Evolutionary conservation across 2,797 vertebrate genomes (phyloP).

Genomic region (Silurus lanzhouensis): DNA sequence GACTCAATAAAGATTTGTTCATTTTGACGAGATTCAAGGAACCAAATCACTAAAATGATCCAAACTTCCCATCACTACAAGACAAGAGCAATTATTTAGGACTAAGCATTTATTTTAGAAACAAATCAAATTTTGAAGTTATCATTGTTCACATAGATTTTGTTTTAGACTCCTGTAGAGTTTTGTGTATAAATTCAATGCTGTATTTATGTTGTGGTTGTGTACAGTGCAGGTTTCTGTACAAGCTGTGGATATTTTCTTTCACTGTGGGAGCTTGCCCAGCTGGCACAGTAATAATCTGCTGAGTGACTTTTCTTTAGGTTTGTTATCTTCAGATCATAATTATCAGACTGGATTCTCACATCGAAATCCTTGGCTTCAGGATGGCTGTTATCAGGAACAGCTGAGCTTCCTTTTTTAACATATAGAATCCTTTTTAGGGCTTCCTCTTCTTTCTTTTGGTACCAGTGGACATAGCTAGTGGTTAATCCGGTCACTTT

Average conservation of each 20-base stretch:
- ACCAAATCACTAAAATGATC: too few relatives aligned
- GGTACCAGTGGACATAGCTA: constrained; percentile 52
- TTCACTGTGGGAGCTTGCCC: constrained; percentile 25
- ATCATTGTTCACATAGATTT: neutral
- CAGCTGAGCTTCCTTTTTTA: neutral
- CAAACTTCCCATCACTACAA: too few relatives aligned
- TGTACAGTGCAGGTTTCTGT: constrained; percentile 15
- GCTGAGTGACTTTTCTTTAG: constrained; percentile 31
- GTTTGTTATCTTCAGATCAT: constrained; percentile 35
- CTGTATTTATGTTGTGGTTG: neutral
- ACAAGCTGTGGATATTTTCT: neutral
- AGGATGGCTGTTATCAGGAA: neutral
- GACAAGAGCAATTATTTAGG: too few relatives aligned
- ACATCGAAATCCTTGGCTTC: constrained; percentile 10
- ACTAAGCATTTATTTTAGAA: too few relatives aligned
- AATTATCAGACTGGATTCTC: neutral
- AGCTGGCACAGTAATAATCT: constrained; percentile 55
- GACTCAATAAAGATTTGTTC: too few relatives aligned
- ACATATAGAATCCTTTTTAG: constrained; percentile 42
- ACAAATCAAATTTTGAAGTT: too few relatives aligned
- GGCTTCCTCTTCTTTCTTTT: constrained; percentile 42
- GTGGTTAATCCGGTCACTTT: neutral
- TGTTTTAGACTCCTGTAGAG: neutral
- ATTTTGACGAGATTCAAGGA: too few relatives aligned
- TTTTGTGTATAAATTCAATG: neutral